These are phyloP conservation scores for Brienomyrus brachyistius DNA, from an alignment of 2,113 vertebrate species.

Conservation along the genomic window DNA sequence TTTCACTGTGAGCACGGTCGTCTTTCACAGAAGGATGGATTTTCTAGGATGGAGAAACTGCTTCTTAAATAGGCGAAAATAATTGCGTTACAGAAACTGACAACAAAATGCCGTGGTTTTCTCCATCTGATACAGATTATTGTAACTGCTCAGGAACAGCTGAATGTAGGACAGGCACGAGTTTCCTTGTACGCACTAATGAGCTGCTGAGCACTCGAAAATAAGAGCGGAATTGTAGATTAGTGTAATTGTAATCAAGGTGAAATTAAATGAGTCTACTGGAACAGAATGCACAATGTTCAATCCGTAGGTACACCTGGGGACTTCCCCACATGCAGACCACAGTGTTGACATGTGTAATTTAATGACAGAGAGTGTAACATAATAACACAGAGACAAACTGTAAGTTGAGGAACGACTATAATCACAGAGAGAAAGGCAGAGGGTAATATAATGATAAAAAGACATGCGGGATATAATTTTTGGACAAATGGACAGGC, in stretches of 20 bases:
- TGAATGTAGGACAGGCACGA: conserved; percentile 4
- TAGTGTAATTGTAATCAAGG: conserved; percentile 24
- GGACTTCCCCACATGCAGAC: neutral
- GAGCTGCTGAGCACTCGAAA: conserved; percentile 10
- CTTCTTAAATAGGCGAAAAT: neutral
- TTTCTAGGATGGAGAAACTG: neutral
- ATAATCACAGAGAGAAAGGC: neutral
- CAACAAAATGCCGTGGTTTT: neutral
- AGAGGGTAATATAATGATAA: neutral
- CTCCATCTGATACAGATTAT: neutral
- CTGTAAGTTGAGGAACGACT: neutral
- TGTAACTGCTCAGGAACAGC: neutral
- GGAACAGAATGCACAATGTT: conserved; percentile 27
- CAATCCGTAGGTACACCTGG: conserved; percentile 28
- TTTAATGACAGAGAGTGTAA: neutral
- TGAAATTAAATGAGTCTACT: conserved; percentile 31
- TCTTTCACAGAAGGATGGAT: conserved; percentile 5
- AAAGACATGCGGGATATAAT: neutral
- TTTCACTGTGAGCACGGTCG: neutral
- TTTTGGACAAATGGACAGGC: neutral
- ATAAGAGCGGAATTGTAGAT: conserved; percentile 28
- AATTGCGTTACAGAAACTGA: neutral
- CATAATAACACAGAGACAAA: neutral
- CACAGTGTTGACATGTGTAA: neutral
- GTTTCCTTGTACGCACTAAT: conserved; percentile 24